Evolutionary conservation across 2,888 invertebrate genomes (phyloP).

Genomic region (Amphipoea lucens): DNA sequence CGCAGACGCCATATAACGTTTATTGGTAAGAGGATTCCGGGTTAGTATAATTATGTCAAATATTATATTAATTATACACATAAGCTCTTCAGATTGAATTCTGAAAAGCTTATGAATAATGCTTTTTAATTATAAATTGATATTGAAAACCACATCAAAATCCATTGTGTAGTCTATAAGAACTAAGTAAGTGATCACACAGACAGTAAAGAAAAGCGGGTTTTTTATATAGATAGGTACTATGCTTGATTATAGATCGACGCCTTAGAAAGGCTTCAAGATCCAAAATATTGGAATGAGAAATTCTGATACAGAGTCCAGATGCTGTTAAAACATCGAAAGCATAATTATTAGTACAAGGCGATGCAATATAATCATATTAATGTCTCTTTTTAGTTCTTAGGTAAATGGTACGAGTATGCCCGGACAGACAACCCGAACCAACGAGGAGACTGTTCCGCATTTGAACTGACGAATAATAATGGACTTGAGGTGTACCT

Average conservation of each 20-base stretch:
- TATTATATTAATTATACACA: too few species aligned
- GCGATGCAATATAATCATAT: too few species aligned
- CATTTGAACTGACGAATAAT: constrained; percentile 63
- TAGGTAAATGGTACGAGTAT: constrained; percentile 80
- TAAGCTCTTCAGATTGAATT: too few species aligned
- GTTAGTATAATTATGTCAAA: too few species aligned
- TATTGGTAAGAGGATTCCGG: too few species aligned
- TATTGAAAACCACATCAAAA: neutral
- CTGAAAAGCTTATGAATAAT: too few species aligned
- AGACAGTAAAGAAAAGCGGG: neutral
- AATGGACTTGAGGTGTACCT: constrained; percentile 61
- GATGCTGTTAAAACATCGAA: neutral
- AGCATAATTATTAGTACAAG: neutral
- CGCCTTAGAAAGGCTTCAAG: neutral
- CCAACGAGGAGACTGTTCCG: constrained; percentile 77
- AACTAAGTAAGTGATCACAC: neutral
- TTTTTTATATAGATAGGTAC: fast-evolving
- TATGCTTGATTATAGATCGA: neutral
- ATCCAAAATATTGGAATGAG: neutral
- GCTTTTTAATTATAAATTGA: too few species aligned
- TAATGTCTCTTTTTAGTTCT: constrained; percentile 71
- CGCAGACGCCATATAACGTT: too few species aligned
- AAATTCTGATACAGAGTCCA: neutral
- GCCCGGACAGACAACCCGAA: constrained; percentile 67
- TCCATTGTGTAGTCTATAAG: neutral